Evolutionary conservation across 2,797 vertebrate species (phyloP).

Genomic region (Nasua narica): DNA sequence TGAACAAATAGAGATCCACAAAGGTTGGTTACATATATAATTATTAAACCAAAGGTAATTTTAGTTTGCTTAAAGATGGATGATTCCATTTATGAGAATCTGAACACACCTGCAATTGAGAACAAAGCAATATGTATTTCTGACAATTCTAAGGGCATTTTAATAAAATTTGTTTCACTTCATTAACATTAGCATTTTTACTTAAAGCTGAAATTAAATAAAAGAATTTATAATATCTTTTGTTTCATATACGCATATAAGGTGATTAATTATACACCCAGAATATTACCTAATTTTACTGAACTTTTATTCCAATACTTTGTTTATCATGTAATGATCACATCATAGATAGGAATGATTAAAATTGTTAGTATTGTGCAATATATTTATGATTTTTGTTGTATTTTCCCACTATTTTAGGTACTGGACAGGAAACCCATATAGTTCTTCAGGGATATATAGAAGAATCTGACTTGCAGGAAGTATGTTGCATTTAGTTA

Average conservation of each 20-base stretch:
- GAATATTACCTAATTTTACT: not conserved
- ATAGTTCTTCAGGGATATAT: not conserved
- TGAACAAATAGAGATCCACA: slow-evolving; percentile 70
- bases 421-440: not conserved
- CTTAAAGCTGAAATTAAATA: slow-evolving; percentile 36
- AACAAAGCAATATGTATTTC: slow-evolving; percentile 38
- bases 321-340: not conserved
- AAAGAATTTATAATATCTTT: not conserved
- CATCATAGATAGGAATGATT: not conserved
- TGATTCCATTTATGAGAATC: slow-evolving; percentile 37
- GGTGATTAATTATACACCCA: not conserved
- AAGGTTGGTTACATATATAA: slow-evolving; percentile 62
- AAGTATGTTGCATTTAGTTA: not conserved
- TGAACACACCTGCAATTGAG: not conserved
- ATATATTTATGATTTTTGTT: not conserved
- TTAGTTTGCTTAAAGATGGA: slow-evolving; percentile 49
- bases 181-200: slow-evolving; percentile 22
- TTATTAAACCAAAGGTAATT: slow-evolving; percentile 75
- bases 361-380: not conserved
- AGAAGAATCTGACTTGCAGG: not conserved
- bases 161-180: slow-evolving; percentile 18
- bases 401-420: not conserved
- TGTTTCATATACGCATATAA: not conserved
- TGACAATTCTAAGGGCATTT: slow-evolving; percentile 5
- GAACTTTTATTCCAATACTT: not conserved